phyloP scores from a whole-genome alignment of 1,140 invertebrate genomes.

The Bradynema listronoti region DNA sequence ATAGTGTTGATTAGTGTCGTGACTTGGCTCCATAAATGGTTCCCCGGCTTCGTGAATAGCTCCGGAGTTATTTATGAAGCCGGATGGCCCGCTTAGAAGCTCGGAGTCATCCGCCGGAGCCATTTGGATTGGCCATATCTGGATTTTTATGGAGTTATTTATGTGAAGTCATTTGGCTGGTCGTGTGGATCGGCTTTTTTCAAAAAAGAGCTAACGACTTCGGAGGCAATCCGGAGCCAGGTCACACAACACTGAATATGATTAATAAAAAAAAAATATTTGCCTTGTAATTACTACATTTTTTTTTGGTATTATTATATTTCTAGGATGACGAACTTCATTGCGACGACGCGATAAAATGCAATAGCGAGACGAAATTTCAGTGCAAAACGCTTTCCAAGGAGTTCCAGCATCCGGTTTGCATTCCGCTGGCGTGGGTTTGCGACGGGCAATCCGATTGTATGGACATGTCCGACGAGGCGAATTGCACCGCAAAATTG shows the following conservation, averaged over 20 bases:
- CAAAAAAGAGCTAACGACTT: no score
- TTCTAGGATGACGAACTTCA: constrained; percentile 10
- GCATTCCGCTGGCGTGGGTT: constrained; percentile 73
- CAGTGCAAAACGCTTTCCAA: constrained; percentile 33
- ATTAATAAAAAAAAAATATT: constrained; percentile 7
- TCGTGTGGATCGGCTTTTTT: no score
- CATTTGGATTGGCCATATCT: no score
- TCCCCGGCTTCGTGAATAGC: no score
- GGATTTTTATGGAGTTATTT: no score
- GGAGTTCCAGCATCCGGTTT: constrained; percentile 58
- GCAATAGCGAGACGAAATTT: constrained; percentile 20
- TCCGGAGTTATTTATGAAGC: no score
- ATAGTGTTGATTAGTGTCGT: no score
- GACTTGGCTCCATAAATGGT: no score
- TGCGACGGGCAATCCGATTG: constrained; percentile 67
- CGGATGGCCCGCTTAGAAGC: no score
- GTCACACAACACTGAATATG: constrained; percentile 63
- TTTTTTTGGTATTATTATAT: not conserved
- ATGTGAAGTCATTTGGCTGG: no score
- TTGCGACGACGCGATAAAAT: constrained; percentile 14
- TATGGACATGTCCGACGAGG: constrained; percentile 57
- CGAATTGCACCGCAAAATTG: constrained; percentile 32
- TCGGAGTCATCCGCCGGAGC: no score
- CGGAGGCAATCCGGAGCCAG: no score
- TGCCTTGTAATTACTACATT: not conserved